Conservation (phyloP, 1,140 invertebrate species). For the Drosophila willistoni region DNA sequence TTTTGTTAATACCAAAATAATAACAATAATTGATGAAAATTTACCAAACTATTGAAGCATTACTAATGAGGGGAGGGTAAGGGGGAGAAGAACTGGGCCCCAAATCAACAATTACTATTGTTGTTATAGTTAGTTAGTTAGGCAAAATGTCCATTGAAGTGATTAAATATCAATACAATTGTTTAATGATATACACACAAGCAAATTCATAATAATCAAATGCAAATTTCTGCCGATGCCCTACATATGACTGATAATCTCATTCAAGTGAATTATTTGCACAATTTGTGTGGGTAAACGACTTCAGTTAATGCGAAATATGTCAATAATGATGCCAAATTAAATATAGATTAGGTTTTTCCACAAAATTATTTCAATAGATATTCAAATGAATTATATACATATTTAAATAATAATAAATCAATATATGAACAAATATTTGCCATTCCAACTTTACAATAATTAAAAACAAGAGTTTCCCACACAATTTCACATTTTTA, state of each 20-base stretch:
- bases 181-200: neutral
- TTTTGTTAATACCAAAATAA: neutral
- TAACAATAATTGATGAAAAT: conserved; percentile 2
- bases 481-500: too few relatives aligned
- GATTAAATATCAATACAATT: neutral
- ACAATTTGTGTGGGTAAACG: too few relatives aligned
- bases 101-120: conserved; percentile 3
- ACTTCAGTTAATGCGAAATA: too few relatives aligned
- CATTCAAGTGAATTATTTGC: too few relatives aligned
- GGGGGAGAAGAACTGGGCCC: neutral
- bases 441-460: too few relatives aligned
- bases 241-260: neutral
- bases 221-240: neutral
- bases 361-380: too few relatives aligned
- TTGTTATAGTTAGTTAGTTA: neutral
- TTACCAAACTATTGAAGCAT: neutral
- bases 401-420: too few relatives aligned
- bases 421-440: too few relatives aligned
- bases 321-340: too few relatives aligned
- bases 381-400: too few relatives aligned
- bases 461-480: too few relatives aligned
- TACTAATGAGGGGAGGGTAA: neutral
- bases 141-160: neutral
- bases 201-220: neutral
- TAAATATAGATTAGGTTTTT: too few relatives aligned